A percentile compares a stretch with the other conserved stretches of the same genome.
These are phyloP conservation scores for Trichogramma pretiosum DNA, from an alignment of 1,140 invertebrate species.

Conservation along the genomic window DNA sequence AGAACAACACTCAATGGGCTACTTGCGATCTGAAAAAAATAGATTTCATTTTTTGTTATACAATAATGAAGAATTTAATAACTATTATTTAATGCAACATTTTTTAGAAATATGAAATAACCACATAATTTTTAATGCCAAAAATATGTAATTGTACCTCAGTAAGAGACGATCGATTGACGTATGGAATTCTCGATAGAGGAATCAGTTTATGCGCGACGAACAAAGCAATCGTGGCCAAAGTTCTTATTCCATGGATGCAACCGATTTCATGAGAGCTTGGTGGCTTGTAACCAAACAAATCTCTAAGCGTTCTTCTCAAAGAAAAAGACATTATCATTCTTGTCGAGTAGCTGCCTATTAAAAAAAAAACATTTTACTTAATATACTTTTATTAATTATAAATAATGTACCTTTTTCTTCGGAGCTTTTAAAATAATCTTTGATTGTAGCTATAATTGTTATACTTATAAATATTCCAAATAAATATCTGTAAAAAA, in stretches of 20 bases:
- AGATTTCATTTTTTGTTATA: conserved; percentile 8
- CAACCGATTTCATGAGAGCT: conserved; percentile 48
- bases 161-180: conserved; percentile 52
- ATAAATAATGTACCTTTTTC: conserved; percentile 40
- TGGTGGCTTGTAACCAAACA: conserved; percentile 28
- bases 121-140: background rate
- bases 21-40: conserved; percentile 46
- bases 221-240: conserved; percentile 51
- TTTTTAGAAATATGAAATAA: no score
- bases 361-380: conserved; percentile 15
- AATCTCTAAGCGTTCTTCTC: conserved; percentile 36
- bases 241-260: conserved; percentile 53
- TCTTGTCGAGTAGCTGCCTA: conserved; percentile 40
- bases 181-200: conserved; percentile 50
- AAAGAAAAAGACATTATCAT: conserved; percentile 49
- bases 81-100: background rate
- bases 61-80: conserved; percentile 5
- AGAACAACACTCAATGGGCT: conserved; percentile 49
- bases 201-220: conserved; percentile 55
- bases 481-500: conserved; percentile 38
- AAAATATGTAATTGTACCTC: conserved; percentile 42
- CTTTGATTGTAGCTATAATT: conserved; percentile 35
- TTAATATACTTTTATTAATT: no score
- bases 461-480: conserved; percentile 37
- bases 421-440: conserved; percentile 30